Percentiles rank a stretch among this genome's conserved stretches.
phyloP scores from a whole-genome alignment of 1,140 invertebrate species.

The Nautilus pompilius region DNA sequence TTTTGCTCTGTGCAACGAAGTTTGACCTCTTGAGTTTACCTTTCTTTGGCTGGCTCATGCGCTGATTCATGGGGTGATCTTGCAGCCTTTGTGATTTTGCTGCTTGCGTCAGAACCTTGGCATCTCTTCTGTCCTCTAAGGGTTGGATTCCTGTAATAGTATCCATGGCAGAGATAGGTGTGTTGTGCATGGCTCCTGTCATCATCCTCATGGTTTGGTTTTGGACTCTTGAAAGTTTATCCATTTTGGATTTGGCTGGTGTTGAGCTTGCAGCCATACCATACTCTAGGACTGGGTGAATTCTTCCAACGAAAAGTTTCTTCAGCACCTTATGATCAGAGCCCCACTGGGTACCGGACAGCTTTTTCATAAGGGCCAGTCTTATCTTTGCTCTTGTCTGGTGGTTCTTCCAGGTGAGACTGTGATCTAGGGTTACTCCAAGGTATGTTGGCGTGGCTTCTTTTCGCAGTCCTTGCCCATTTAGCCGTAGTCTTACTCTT shows the following conservation, averaged over 20 bases:
- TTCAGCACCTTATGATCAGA: conserved; percentile 5
- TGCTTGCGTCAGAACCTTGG: too few relatives aligned
- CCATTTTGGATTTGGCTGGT: conserved; percentile 9
- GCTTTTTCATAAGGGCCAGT: conserved; percentile 8
- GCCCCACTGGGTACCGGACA: conserved; percentile 9
- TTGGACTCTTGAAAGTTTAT: conserved; percentile 6
- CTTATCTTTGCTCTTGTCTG: conserved; percentile 1
- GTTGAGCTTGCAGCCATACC: conserved; percentile 8
- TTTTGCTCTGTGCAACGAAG: too few relatives aligned
- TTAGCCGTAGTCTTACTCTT: conserved; percentile 4
- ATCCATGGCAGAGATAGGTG: too few relatives aligned
- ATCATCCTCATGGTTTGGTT: neutral
- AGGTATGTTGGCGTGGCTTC: conserved; percentile 8
- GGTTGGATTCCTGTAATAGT: too few relatives aligned
- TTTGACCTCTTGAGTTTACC: too few relatives aligned
- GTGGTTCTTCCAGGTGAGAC: conserved; percentile 13
- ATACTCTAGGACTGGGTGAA: conserved; percentile 8
- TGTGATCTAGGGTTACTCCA: conserved; percentile 5
- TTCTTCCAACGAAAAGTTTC: conserved; percentile 4
- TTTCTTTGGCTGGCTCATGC: too few relatives aligned
- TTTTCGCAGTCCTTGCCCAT: neutral
- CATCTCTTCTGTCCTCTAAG: too few relatives aligned
- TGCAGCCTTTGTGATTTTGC: too few relatives aligned
- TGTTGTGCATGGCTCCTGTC: conserved; percentile 10
- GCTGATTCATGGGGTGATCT: too few relatives aligned